phyloP scores from a whole-genome alignment of 1,140 invertebrate species.

The Panagrolaimus sp. region DNA sequence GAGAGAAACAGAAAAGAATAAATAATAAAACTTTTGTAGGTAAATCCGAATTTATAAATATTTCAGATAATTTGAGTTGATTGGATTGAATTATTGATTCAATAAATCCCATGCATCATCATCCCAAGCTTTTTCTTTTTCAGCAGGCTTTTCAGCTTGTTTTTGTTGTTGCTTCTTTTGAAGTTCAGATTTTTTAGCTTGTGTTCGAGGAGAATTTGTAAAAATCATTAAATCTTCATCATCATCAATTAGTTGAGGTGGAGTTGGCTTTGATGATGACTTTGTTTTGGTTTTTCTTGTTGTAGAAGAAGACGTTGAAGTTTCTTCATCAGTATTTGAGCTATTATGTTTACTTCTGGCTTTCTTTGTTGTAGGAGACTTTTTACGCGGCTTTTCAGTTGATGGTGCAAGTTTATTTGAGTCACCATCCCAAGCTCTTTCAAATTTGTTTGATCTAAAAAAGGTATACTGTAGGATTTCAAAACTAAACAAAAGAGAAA shows the following conservation, averaged over 20 bases:
- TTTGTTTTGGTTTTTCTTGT: not conserved
- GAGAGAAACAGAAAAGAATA: too few relatives aligned
- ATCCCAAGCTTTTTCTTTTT: conserved; percentile 43
- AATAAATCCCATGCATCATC: conserved; percentile 50
- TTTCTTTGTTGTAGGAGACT: not conserved
- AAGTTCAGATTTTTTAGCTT: conserved; percentile 5
- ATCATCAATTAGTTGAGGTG: not conserved
- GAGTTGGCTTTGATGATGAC: not conserved
- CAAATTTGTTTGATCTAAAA: not conserved
- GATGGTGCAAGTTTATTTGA: conserved; percentile 5
- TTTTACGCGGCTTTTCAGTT: conserved; percentile 2
- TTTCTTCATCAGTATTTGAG: not conserved
- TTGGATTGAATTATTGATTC: conserved; percentile 43
- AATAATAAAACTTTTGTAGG: too few relatives aligned
- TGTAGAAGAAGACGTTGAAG: not conserved
- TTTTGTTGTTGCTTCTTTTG: conserved; percentile 10
- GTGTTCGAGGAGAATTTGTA: conserved; percentile 5
- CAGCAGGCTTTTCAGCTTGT: not conserved
- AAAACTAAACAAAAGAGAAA: not conserved
- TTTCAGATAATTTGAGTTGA: too few relatives aligned
- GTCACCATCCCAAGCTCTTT: conserved; percentile 2
- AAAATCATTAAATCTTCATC: conserved; percentile 6
- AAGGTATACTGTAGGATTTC: not conserved
- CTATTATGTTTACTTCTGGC: not conserved
- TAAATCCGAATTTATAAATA: too few relatives aligned